A percentile compares a stretch with the other conserved stretches of the same genome.
These are phyloP conservation scores for Subacronicta megacephala DNA, from an alignment of 2,888 invertebrate species.

Conservation along the genomic window DNA sequence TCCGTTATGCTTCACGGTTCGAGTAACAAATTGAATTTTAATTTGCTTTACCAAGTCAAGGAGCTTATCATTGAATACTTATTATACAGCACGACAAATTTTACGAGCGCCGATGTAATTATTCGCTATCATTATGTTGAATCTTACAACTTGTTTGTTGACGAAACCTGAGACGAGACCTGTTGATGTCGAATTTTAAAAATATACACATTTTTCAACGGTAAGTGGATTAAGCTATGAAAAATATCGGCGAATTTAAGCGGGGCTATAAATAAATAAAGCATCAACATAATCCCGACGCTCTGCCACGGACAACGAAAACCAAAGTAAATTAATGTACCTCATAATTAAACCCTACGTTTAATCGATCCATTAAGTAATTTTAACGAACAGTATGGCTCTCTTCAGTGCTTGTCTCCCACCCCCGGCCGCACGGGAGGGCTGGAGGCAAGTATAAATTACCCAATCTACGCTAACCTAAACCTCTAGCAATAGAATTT, in stretches of 20 bases:
- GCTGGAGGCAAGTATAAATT: slow-evolving; percentile 87
- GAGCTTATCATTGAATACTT: slow-evolving; percentile 85
- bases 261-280: slow-evolving; percentile 56
- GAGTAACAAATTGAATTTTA: slow-evolving; percentile 88
- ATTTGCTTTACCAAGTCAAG: slow-evolving; percentile 86
- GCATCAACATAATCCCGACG: slow-evolving; percentile 55
- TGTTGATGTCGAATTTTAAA: slow-evolving; percentile 52
- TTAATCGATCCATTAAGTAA: slow-evolving; percentile 86
- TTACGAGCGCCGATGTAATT: slow-evolving; percentile 75
- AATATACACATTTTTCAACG: slow-evolving; percentile 39
- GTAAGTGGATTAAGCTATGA: slow-evolving; percentile 53
- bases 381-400: slow-evolving; percentile 83
- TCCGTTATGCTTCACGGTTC: slow-evolving; percentile 86
- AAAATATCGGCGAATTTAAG: slow-evolving; percentile 52
- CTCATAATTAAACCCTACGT: slow-evolving; percentile 77
- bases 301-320: slow-evolving; percentile 48
- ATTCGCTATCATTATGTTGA: slow-evolving; percentile 65
- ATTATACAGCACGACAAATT: slow-evolving; percentile 80
- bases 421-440: slow-evolving; percentile 66
- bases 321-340: slow-evolving; percentile 70
- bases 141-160: slow-evolving; percentile 58
- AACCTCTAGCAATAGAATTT: slow-evolving; percentile 85
- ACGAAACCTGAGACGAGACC: slow-evolving; percentile 55
- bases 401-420: slow-evolving; percentile 75
- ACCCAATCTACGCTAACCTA: slow-evolving; percentile 87